Evolutionary conservation across 2,113 vertebrate species (phyloP).

Genomic region (Ceratotherium simum): DNA sequence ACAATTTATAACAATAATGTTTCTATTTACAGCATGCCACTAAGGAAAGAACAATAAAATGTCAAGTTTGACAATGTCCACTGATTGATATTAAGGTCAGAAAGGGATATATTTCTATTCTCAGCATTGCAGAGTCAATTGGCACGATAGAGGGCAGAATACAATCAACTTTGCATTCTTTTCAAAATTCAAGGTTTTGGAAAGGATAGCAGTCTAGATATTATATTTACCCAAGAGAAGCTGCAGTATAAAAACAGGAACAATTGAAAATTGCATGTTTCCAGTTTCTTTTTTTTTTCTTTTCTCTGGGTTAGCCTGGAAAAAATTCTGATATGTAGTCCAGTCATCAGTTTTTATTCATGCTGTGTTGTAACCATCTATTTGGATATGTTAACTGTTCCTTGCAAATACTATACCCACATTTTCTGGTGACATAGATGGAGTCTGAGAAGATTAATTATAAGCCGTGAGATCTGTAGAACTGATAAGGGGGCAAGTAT

Average conservation of each 20-base stretch:
- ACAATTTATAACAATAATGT: slow-evolving; percentile 79
- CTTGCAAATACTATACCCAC: neutral
- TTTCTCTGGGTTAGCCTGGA: neutral
- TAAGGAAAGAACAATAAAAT: slow-evolving; percentile 66
- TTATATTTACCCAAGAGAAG: slow-evolving; percentile 58
- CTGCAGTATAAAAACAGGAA: slow-evolving; percentile 19
- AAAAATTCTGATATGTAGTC: neutral
- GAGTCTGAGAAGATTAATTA: neutral
- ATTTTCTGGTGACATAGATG: neutral
- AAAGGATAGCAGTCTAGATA: neutral
- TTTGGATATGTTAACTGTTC: neutral
- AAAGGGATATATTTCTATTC: neutral
- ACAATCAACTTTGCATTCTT: slow-evolving; percentile 52
- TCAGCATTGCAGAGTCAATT: neutral
- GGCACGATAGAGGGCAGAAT: slow-evolving; percentile 7
- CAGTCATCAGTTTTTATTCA: slow-evolving; percentile 34
- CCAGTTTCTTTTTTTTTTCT: neutral
- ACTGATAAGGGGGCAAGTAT: neutral
- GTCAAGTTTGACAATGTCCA: slow-evolving; percentile 63
- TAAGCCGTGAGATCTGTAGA: neutral
- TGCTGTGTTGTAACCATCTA: neutral
- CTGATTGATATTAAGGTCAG: slow-evolving; percentile 69
- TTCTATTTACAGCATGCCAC: slow-evolving; percentile 76
- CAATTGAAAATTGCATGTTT: slow-evolving; percentile 21
- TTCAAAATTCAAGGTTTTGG: slow-evolving; percentile 40